Conservation (phyloP, 2,888 invertebrate species). For the Drosophila putrida region DNA sequence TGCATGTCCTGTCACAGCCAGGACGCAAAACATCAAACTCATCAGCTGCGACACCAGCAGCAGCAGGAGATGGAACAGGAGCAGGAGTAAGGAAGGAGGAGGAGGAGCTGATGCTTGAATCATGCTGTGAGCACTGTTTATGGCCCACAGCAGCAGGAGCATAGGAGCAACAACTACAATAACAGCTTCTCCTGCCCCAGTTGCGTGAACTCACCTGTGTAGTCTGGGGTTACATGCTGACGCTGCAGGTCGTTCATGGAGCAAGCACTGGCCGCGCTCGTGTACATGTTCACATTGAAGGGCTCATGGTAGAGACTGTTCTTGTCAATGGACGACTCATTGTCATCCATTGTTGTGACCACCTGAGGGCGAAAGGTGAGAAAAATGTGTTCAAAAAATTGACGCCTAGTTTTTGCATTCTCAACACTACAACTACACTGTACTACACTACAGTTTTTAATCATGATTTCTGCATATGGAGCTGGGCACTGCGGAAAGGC, state of each 20-base stretch:
- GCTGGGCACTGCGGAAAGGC: constrained; percentile 14
- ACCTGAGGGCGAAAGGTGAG: constrained; percentile 79
- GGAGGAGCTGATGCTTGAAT: constrained; percentile 32
- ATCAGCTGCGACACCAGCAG: constrained; percentile 69
- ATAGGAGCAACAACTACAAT: constrained; percentile 22
- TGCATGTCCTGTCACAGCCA: constrained; percentile 80
- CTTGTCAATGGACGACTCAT: constrained; percentile 86
- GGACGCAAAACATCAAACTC: constrained; percentile 79
- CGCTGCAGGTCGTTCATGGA: constrained; percentile 86
- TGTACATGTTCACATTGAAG: constrained; percentile 86
- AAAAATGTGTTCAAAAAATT: constrained; percentile 51
- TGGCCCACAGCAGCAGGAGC: constrained; percentile 47
- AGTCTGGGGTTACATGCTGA: constrained; percentile 87
- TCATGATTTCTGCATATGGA: constrained; percentile 77
- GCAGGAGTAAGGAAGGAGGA: constrained; percentile 1
- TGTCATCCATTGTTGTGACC: constrained; percentile 85
- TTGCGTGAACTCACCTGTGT: constrained; percentile 86
- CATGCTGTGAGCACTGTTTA: constrained; percentile 51
- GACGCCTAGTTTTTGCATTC: constrained; percentile 31
- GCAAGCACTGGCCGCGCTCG: constrained; percentile 85
- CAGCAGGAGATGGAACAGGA: constrained; percentile 14
- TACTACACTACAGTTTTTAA: constrained; percentile 69
- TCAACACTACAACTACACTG: constrained; percentile 2
- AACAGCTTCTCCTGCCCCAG: constrained; percentile 3
- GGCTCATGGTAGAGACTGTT: constrained; percentile 86